Conservation (phyloP, 2,888 invertebrate genomes). For the Leptopilina syphax region DNA sequence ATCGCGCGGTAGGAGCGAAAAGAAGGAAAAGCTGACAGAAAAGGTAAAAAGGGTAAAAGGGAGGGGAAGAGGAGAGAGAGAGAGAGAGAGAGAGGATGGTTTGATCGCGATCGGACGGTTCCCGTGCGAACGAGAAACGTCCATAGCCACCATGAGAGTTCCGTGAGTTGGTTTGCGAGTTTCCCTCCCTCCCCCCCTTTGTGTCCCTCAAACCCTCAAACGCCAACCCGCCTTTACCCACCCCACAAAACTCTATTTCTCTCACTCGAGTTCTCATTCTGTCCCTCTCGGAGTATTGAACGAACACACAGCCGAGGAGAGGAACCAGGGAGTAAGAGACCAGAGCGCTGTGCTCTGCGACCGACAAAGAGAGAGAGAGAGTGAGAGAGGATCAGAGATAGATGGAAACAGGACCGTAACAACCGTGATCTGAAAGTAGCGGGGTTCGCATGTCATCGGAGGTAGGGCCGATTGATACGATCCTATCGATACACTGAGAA, state of each 20-base stretch:
- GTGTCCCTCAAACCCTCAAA: constrained; percentile 21
- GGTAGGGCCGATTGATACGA: constrained; percentile 26
- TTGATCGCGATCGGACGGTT: constrained; percentile 38
- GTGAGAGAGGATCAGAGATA: constrained; percentile 47
- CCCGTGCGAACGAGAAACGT: constrained; percentile 31
- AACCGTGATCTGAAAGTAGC: constrained; percentile 38
- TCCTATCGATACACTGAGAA: constrained; percentile 37
- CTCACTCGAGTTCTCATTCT: constrained; percentile 53
- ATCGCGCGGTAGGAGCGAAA: constrained; percentile 19
- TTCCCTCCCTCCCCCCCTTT: constrained; percentile 22
- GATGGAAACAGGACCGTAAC: constrained; percentile 46
- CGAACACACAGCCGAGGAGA: constrained; percentile 62
- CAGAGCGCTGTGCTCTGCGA: constrained; percentile 56
- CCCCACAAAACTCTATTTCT: constrained; percentile 16
- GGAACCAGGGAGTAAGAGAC: constrained; percentile 66
- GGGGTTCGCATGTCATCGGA: constrained; percentile 32
- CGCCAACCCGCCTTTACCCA: not conserved
- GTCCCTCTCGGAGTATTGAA: constrained; percentile 71
- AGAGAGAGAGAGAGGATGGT: not conserved
- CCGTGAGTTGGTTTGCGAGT: constrained; percentile 41
- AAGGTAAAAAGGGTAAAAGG: constrained; percentile 35
- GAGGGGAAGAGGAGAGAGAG: not conserved
- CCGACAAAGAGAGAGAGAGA: constrained; percentile 60
- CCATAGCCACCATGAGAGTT: constrained; percentile 39
- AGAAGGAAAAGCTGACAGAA: constrained; percentile 29